Conservation (phyloP, 2,113 vertebrate genomes). For the Phocoena sinus region DNA sequence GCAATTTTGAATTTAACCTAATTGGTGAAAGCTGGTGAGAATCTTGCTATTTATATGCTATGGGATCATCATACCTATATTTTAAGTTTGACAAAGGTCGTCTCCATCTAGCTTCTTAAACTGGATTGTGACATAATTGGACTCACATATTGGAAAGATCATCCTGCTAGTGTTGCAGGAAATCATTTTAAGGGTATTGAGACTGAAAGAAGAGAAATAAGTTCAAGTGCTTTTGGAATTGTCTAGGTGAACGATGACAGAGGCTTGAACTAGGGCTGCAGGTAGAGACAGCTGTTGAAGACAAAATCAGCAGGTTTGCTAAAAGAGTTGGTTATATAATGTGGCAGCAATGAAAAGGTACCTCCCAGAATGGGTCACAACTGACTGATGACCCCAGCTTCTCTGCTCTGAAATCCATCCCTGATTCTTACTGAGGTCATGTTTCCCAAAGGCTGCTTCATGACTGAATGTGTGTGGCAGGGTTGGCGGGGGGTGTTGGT, state of each 20-base stretch:
- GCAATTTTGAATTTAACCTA: constrained; percentile 4
- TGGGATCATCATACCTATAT: background rate
- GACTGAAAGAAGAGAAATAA: background rate
- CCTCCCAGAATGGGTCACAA: background rate
- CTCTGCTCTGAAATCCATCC: background rate
- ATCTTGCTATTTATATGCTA: background rate
- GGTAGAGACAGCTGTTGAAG: background rate
- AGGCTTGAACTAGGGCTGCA: background rate
- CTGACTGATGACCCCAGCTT: background rate
- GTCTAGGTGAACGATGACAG: background rate
- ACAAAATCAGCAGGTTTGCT: background rate
- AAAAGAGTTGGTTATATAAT: background rate
- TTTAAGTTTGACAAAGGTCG: background rate
- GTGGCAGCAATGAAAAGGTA: background rate
- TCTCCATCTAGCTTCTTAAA: background rate
- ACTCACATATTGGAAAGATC: background rate
- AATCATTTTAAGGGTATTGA: background rate
- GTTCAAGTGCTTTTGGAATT: background rate
- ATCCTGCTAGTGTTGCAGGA: background rate
- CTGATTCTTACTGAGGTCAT: background rate
- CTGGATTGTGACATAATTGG: background rate
- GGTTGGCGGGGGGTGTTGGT: background rate
- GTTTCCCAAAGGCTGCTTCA: background rate
- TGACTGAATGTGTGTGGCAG: background rate
- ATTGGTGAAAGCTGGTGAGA: constrained; percentile 22